These are phyloP conservation scores for Pogonocherus hispidulus DNA, from an alignment of 2,888 invertebrate species.

Conservation along the genomic window DNA sequence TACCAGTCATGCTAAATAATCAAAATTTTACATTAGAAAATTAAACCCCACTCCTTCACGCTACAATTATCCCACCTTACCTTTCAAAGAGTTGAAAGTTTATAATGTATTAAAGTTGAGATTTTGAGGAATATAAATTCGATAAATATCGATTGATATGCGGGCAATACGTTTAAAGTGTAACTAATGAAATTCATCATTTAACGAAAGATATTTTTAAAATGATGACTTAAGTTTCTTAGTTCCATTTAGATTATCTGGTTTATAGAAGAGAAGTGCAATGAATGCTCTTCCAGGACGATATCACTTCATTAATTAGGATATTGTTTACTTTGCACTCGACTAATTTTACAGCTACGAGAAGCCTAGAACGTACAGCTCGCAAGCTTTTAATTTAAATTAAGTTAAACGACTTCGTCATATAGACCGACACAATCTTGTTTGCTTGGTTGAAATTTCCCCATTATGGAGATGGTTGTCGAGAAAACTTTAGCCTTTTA, in stretches of 20 bases:
- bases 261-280: slow-evolving; percentile 19
- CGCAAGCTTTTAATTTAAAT: slow-evolving; percentile 39
- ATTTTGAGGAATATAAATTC: no score
- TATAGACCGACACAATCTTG: slow-evolving; percentile 35
- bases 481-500: slow-evolving; percentile 20
- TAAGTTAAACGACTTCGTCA: slow-evolving; percentile 39
- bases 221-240: background rate
- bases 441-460: slow-evolving; percentile 34
- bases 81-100: no score
- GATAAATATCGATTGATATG: no score
- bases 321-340: slow-evolving; percentile 41
- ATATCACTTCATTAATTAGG: slow-evolving; percentile 44
- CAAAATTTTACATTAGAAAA: no score
- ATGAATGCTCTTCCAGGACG: slow-evolving; percentile 29
- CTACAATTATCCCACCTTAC: no score
- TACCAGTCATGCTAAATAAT: no score
- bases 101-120: no score
- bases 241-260: slow-evolving; percentile 13
- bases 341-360: slow-evolving; percentile 38
- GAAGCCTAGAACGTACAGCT: slow-evolving; percentile 35
- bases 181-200: no score
- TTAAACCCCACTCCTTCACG: no score
- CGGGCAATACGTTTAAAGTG: no score
- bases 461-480: slow-evolving; percentile 22
- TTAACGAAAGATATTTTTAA: no score